Percentiles rank a stretch among this genome's conserved stretches.
phyloP scores from a whole-genome alignment of 2,888 invertebrate species.

The Eumacrocentrus americanus region DNA sequence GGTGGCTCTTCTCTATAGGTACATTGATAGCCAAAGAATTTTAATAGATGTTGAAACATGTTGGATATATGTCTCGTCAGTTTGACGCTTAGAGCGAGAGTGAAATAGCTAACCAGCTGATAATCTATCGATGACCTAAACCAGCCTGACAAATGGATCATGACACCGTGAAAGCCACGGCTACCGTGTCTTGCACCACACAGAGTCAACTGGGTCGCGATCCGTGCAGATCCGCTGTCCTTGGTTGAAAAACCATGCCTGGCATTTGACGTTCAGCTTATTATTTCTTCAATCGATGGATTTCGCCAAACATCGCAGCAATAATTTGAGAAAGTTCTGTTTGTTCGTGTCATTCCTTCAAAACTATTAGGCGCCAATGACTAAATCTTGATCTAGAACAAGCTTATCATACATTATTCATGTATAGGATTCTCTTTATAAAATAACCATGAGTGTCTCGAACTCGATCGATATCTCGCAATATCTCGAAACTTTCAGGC shows the following conservation, averaged over 20 bases:
- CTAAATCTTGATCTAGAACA: too few species aligned
- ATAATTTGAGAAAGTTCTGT: constrained; percentile 4
- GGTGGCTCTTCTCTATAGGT: too few species aligned
- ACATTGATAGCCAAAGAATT: too few species aligned
- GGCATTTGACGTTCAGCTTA: constrained; percentile 25
- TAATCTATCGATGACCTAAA: constrained; percentile 24
- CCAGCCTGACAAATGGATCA: constrained; percentile 41
- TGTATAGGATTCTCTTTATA: too few species aligned
- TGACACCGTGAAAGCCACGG: constrained; percentile 44
- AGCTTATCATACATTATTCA: not conserved
- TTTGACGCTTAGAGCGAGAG: not conserved
- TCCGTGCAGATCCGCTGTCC: constrained; percentile 26
- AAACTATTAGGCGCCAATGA: too few species aligned
- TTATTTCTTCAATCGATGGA: constrained; percentile 14
- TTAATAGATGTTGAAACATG: not conserved
- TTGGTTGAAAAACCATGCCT: constrained; percentile 18
- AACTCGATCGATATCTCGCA: too few species aligned
- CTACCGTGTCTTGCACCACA: constrained; percentile 30
- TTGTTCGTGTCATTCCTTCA: too few species aligned
- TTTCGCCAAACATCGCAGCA: constrained; percentile 5
- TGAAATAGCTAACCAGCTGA: not conserved
- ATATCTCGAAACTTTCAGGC: too few species aligned
- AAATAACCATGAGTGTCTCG: too few species aligned
- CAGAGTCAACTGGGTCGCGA: constrained; percentile 33
- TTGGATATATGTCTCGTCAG: constrained; percentile 7